Conservation (phyloP, 2,113 vertebrate genomes). For the Physeter macrocephalus region DNA sequence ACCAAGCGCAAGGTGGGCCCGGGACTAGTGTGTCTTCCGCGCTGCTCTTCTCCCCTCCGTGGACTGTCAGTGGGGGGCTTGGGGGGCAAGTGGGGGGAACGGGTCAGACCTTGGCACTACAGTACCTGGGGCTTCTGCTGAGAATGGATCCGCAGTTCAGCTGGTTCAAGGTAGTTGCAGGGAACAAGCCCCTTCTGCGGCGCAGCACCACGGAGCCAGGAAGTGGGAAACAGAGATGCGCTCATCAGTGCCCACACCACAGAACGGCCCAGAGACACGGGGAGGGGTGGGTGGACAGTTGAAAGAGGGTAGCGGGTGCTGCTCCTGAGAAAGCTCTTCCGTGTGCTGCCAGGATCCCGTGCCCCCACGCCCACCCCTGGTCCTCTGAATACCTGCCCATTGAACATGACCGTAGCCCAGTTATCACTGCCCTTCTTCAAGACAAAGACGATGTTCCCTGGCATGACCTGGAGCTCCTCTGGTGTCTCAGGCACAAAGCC, state of each 20-base stretch:
- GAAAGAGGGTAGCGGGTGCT: accelerated
- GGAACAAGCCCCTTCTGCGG: slow-evolving; percentile 93
- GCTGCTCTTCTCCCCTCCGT: neutral
- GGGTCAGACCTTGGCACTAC: accelerated
- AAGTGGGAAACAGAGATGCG: neutral
- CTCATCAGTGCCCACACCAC: neutral
- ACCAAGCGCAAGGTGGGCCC: neutral
- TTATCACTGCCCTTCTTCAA: slow-evolving; percentile 92
- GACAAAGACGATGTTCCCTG: slow-evolving; percentile 96
- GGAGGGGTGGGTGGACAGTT: accelerated
- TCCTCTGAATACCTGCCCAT: slow-evolving; percentile 85
- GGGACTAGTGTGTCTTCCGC: neutral
- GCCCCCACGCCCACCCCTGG: accelerated
- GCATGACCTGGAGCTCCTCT: slow-evolving; percentile 91
- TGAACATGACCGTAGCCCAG: slow-evolving; percentile 96
- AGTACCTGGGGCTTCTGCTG: slow-evolving; percentile 83
- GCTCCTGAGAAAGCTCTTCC: neutral
- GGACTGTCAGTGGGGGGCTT: neutral
- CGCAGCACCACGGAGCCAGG: accelerated
- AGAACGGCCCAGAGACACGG: accelerated
- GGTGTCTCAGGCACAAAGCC: slow-evolving; percentile 91
- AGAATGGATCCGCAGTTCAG: slow-evolving; percentile 86
- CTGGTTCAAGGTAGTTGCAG: slow-evolving; percentile 91
- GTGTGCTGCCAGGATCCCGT: neutral
- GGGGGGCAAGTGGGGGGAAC: accelerated